Percentiles rank a stretch among this genome's conserved stretches.
phyloP scores from a whole-genome alignment of 2,888 invertebrate species.

The Augiades crinisus region DNA sequence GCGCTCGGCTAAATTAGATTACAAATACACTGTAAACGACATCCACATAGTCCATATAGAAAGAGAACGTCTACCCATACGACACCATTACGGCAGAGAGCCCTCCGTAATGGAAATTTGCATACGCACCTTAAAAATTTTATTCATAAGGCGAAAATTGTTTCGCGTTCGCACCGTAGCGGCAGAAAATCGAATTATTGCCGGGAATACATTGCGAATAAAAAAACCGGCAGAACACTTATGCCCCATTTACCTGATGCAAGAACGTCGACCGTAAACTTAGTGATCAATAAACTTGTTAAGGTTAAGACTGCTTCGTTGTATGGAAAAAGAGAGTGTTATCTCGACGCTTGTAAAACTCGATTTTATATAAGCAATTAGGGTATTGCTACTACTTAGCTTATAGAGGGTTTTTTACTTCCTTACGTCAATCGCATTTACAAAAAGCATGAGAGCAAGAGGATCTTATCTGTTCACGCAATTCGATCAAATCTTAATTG shows the following conservation, averaged over 20 bases:
- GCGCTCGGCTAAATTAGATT: slow-evolving; percentile 20
- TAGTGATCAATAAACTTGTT: slow-evolving; percentile 22
- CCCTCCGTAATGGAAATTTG: slow-evolving; percentile 73
- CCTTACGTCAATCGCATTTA: no score
- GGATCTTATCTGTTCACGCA: no score
- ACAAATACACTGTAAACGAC: slow-evolving; percentile 42
- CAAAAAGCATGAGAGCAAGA: no score
- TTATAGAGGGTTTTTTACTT: no score
- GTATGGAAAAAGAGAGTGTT: no score
- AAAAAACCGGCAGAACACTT: slow-evolving; percentile 27
- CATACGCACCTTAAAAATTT: slow-evolving; percentile 76
- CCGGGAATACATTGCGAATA: slow-evolving; percentile 46
- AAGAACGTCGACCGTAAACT: slow-evolving; percentile 7
- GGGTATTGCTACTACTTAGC: no score
- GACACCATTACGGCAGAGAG: slow-evolving; percentile 68
- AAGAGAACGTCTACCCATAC: slow-evolving; percentile 66
- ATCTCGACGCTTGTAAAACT: no score
- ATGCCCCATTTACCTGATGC: slow-evolving; percentile 19
- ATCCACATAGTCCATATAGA: slow-evolving; percentile 61
- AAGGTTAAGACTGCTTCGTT: not conserved
- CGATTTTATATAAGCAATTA: no score
- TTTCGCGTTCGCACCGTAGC: slow-evolving; percentile 60
- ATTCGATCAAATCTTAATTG: no score
- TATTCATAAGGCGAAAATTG: slow-evolving; percentile 80
- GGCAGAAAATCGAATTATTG: slow-evolving; percentile 69